Conservation (phyloP, 2,888 invertebrate species). For the Aradus depressus region DNA sequence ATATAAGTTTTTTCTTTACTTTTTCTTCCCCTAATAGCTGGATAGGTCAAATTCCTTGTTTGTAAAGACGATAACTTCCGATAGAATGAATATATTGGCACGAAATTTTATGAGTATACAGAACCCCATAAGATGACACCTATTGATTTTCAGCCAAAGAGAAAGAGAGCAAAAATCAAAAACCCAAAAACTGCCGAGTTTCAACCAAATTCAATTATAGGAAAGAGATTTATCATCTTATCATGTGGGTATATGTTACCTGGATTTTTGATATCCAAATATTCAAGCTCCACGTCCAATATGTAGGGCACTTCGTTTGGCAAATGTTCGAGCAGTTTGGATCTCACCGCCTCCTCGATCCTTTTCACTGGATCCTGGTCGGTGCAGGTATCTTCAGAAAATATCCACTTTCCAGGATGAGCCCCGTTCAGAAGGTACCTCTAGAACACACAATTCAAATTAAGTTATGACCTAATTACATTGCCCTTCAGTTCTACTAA, state of each 20-base stretch:
- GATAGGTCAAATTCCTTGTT: no score
- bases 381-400: conserved; percentile 53
- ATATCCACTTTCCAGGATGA: conserved; percentile 54
- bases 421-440: conserved; percentile 57
- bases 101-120: no score
- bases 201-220: neutral
- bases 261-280: conserved; percentile 47
- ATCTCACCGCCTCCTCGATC: conserved; percentile 63
- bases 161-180: neutral
- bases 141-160: no score
- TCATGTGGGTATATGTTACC: conserved; percentile 34
- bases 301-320: conserved; percentile 79
- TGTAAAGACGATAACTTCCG: no score
- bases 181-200: no score
- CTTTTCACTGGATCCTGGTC: conserved; percentile 60
- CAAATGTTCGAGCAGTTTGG: conserved; percentile 71
- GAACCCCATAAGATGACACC: no score
- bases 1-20: no score
- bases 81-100: no score
- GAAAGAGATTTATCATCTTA: neutral
- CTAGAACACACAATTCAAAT: conserved; percentile 43
- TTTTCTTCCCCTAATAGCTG: no score
- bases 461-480: no score
- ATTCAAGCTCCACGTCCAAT: conserved; percentile 53
- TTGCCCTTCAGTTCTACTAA: no score